These are phyloP conservation scores for Labroides dimidiatus DNA, from an alignment of 2,797 vertebrate species.

Conservation along the genomic window DNA sequence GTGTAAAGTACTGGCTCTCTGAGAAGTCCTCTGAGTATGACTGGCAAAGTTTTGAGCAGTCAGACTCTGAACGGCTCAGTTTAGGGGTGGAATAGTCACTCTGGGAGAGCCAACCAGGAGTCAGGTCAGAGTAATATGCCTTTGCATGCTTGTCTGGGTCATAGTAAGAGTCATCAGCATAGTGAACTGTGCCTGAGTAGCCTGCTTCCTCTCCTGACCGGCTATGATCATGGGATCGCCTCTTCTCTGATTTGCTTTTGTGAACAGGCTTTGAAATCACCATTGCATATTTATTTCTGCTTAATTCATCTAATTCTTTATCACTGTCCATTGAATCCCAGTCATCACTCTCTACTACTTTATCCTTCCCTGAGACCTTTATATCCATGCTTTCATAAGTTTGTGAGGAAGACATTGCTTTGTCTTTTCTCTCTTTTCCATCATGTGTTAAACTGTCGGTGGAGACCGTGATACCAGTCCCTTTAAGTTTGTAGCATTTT, in stretches of 20 bases:
- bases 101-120: constrained; percentile 94
- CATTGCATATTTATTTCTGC: constrained; percentile 92
- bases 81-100: constrained; percentile 95
- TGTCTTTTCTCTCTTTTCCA: constrained; percentile 92
- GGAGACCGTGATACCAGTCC: constrained; percentile 95
- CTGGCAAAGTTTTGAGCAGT: constrained; percentile 98
- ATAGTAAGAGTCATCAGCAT: constrained; percentile 84
- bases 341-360: constrained; percentile 87
- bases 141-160: constrained; percentile 87
- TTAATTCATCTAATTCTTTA: constrained; percentile 93
- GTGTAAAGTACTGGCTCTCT: constrained; percentile 92
- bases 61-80: constrained; percentile 97
- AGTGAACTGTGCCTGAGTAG: constrained; percentile 85
- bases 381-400: constrained; percentile 99
- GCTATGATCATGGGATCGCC: constrained; percentile 85
- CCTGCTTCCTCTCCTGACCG: constrained; percentile 81
- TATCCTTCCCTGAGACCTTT: constrained; percentile 89
- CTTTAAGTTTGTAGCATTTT: constrained; percentile 99
- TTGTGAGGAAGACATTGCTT: constrained; percentile 92
- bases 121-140: constrained; percentile 86
- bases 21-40: constrained; percentile 98
- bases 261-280: constrained; percentile 88
- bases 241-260: constrained; percentile 87
- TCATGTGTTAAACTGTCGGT: constrained; percentile 94
- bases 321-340: constrained; percentile 96